Evolutionary conservation across 2,113 vertebrate species (phyloP), one percentile per base, ranked within the genome.

Genomic region (Pelusios castaneus): DNA sequence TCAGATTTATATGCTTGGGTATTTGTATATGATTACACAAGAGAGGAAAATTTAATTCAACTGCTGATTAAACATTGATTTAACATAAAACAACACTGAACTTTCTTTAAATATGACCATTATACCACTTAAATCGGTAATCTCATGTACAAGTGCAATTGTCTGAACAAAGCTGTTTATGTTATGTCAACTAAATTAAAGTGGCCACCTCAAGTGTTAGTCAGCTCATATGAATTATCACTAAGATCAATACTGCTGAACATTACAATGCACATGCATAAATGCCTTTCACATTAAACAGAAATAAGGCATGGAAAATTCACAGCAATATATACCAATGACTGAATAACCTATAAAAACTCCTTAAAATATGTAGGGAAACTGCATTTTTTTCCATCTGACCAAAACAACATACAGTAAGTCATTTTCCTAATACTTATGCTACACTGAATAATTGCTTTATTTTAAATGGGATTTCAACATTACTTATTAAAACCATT

Each of bases 251-350:
- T n/a, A 6, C 58, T 70, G 70, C 85, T 95, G 78, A 86, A 67
- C 80, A 80, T 47, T 70, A 89, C 80, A 47, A 92, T 92, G 87
- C 19, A 75, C 55, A 80, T 10, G 25, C 24, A 91, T 90, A 95
- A 87, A 14, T 2, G 43, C 45, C 24, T 80, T 91, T 88, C 80
- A 41, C 34, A 67, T 67, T 67, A 67, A 67, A 67, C 17, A 67
- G 60, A 67, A n/a, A n/a, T 67, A 34, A 67, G 34, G 31, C 34
- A n/a, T 67, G 8, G 13, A 13, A n/a, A 67, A 67, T 34, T 67
- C 34, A 67, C 29, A 67, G 55, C 24, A 67, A n/a, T n/a, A 67
- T 31, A 67, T 67, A 67, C 60, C 60, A 67, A n/a, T n/a, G 31
- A 6, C 31, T 67, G 34, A 67, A 56, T 56, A 56, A 56, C 25